These are phyloP conservation scores for Synergus laeviventris DNA, from an alignment of 2,888 invertebrate species.

Conservation along the genomic window DNA sequence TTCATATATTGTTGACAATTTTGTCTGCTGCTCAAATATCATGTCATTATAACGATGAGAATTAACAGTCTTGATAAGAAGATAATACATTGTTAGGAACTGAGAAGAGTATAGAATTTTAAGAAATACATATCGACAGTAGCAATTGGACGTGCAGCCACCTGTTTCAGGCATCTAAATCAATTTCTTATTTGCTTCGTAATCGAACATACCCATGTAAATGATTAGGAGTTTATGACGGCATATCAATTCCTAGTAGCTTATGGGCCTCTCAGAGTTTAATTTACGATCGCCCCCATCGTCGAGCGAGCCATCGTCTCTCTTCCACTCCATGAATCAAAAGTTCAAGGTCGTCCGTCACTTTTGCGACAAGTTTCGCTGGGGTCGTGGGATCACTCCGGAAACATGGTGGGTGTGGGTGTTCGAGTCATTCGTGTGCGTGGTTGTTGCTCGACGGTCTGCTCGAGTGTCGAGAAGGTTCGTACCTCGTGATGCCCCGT, in stretches of 20 bases:
- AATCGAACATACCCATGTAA: conserved; percentile 10
- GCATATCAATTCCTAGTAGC: conserved; percentile 11
- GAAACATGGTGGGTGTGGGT: conserved; percentile 28
- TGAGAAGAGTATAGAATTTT: too few relatives aligned
- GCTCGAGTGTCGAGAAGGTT: conserved; percentile 40
- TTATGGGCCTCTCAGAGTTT: background rate
- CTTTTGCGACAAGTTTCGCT: conserved; percentile 23
- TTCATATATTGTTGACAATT: conserved; percentile 23
- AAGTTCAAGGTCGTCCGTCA: conserved; percentile 30
- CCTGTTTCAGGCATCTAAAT: background rate
- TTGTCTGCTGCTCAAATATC: conserved; percentile 1
- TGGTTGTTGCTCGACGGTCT: conserved; percentile 16
- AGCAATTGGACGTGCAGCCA: background rate
- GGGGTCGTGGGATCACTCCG: conserved; percentile 16
- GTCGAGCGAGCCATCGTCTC: background rate
- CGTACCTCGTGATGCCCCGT: conserved; percentile 59
- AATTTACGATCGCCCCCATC: conserved; percentile 20
- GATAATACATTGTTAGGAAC: background rate
- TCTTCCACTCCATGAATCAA: conserved; percentile 14
- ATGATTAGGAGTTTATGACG: conserved; percentile 10
- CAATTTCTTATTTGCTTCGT: background rate
- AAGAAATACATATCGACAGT: background rate
- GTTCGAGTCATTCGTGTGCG: conserved; percentile 17
- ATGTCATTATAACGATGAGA: conserved; percentile 23
- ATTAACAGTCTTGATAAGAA: conserved; percentile 23